Conservation (phyloP, 2,888 invertebrate genomes). For the Chloromyia formosa region DNA sequence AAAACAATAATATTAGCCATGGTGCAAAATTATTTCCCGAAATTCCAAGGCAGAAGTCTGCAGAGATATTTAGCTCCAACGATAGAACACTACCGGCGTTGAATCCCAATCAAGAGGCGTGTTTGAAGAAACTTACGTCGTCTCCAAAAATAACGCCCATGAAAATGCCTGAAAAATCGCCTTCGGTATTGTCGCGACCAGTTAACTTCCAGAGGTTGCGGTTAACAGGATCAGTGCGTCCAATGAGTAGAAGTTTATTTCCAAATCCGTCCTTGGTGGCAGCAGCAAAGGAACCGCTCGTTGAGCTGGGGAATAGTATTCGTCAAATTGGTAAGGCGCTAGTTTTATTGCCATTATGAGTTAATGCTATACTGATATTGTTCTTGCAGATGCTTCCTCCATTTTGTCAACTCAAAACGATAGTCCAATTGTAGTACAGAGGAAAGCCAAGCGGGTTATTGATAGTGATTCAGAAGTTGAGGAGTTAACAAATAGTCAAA, state of each 20-base stretch:
- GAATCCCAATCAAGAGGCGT: slow-evolving; percentile 4
- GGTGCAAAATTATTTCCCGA: slow-evolving; percentile 17
- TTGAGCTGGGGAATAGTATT: neutral
- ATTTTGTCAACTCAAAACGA: slow-evolving; percentile 16
- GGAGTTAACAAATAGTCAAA: slow-evolving; percentile 30
- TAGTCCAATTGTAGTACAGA: slow-evolving; percentile 12
- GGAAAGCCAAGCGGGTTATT: slow-evolving; percentile 27
- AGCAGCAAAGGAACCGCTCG: neutral
- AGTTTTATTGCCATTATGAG: too few relatives aligned
- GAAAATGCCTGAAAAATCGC: slow-evolving; percentile 10
- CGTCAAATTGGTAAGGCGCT: neutral
- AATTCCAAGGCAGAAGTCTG: slow-evolving; percentile 12
- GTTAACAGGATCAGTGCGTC: neutral
- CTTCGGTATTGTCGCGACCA: slow-evolving; percentile 24
- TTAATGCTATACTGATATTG: neutral
- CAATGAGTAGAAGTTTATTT: neutral
- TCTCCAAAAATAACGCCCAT: neutral
- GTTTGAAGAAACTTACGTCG: neutral
- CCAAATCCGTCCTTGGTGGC: neutral
- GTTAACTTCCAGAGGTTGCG: slow-evolving; percentile 16
- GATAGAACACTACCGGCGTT: slow-evolving; percentile 24
- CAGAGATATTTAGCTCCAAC: slow-evolving; percentile 41
- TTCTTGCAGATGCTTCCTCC: neutral
- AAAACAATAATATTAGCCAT: neutral
- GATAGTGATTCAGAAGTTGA: slow-evolving; percentile 35